Evolutionary conservation across 2,888 invertebrate genomes (phyloP), one percentile per base, ranked within the genome.

Genomic region (Emmelina monodactyla): DNA sequence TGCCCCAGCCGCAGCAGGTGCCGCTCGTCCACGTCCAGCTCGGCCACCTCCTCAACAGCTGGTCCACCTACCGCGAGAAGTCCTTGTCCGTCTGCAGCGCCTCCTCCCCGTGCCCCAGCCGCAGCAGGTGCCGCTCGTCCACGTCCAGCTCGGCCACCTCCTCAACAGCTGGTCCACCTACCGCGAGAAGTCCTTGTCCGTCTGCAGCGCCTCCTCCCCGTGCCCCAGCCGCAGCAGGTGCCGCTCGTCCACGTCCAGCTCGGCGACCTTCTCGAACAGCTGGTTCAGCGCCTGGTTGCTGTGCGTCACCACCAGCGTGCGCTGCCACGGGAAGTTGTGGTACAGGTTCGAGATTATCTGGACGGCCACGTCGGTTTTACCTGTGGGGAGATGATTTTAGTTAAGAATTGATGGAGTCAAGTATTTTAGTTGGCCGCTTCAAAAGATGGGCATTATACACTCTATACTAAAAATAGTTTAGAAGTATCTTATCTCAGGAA

Each of bases 241-340:
- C 1, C 99, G 78, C 63, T 99, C 99, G 54, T 99, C 98, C 22
- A 99, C 94, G 62, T 99, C 98, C 39, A 99, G 71, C 2, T 92
- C 92, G 69, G 97, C 99, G 46, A 99, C 98, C 78, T 99, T 99
- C 70, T 99, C 99, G 71, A 99, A 99, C 40, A 99, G 84, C 73
- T 99, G 99, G 83, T 99, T 99, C 32, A 99, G 82, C 0, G 99
- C 99, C 78, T 98, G 97, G 86, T 99, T 99, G 33, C 98, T 98
- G 75, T 99, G 99, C 0, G 99, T 99, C 0, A 99, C 99, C 53
- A 99, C 97, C 34, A 99, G 80, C 0, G 98, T 99, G 30, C 99
- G 85, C 64, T 99, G 97, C 73, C 95, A 94, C 0, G 99, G 98
- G 71, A 95, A 98, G 73, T 99, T 99, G 80, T 99, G 99, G 69